A percentile compares a stretch with the other conserved stretches of the same genome.
phyloP scores from a whole-genome alignment of 2,888 invertebrate species.

The Stenolophus ochropezus region DNA sequence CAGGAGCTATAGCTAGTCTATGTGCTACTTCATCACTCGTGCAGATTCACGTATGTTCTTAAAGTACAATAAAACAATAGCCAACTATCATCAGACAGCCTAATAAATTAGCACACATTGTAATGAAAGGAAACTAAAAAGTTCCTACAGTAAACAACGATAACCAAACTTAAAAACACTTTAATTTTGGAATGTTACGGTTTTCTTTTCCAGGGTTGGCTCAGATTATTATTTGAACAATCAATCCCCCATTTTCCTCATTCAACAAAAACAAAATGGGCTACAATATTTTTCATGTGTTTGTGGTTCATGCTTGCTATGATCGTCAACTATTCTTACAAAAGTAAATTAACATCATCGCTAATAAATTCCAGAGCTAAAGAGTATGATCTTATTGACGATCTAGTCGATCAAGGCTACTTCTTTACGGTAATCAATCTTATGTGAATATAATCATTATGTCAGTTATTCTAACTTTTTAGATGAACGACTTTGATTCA shows the following conservation, averaged over 20 bases:
- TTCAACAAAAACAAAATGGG: conserved; percentile 1
- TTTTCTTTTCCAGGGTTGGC: conserved; percentile 21
- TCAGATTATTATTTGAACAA: conserved; percentile 49
- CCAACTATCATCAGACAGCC: too few relatives aligned
- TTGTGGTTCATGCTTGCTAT: conserved; percentile 46
- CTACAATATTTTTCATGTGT: conserved; percentile 13
- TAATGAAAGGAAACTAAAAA: too few relatives aligned
- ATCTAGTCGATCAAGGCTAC: conserved; percentile 32
- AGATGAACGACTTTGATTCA: conserved; percentile 46
- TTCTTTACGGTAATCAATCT: conserved; percentile 50
- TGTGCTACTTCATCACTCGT: too few relatives aligned
- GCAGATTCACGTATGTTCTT: too few relatives aligned
- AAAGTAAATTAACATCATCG: conserved; percentile 51
- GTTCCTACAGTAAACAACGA: too few relatives aligned
- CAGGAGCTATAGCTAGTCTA: too few relatives aligned
- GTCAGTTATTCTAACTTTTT: too few relatives aligned
- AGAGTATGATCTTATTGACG: conserved; percentile 47
- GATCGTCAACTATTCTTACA: conserved; percentile 42
- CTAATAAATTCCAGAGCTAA: conserved; percentile 36
- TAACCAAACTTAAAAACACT: too few relatives aligned
- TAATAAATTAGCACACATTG: too few relatives aligned
- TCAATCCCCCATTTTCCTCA: conserved; percentile 1
- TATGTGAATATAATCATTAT: too few relatives aligned
- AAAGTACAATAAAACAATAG: too few relatives aligned
- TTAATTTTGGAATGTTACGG: too few relatives aligned